phyloP scores from a whole-genome alignment of 2,113 vertebrate species.

The Istiophorus platypterus region DNA sequence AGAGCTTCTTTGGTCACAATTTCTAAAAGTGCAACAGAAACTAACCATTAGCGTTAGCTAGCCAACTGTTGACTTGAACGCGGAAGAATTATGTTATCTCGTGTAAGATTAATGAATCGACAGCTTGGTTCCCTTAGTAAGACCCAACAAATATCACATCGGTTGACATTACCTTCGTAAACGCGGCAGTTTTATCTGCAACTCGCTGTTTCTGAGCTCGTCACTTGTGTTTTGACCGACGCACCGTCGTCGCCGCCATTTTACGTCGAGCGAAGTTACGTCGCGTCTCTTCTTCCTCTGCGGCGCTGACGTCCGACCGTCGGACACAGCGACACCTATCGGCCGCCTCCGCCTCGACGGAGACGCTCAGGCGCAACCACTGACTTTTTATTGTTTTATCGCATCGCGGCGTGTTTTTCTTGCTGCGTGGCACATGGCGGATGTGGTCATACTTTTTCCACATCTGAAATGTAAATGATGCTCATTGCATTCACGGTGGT shows the following conservation, averaged over 20 bases:
- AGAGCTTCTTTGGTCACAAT: background rate
- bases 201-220: background rate
- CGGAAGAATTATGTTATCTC: background rate
- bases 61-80: background rate
- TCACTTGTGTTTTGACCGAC: constrained; percentile 46
- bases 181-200: rapidly evolving
- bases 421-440: background rate
- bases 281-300: constrained; percentile 43
- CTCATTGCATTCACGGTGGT: too few relatives aligned
- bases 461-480: background rate
- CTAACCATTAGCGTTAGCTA: background rate
- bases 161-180: background rate
- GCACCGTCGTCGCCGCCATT: constrained; percentile 64
- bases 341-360: background rate
- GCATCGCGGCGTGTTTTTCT: too few relatives aligned
- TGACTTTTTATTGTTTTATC: too few relatives aligned
- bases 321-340: constrained; percentile 32
- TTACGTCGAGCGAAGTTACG: constrained; percentile 33
- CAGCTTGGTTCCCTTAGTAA: constrained; percentile 22
- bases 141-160: background rate
- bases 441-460: background rate
- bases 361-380: background rate
- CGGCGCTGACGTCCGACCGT: background rate
- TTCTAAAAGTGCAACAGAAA: background rate
- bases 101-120: background rate